Evolutionary conservation across 2,888 invertebrate species (phyloP), one percentile per base, ranked within the genome.

Genomic region (Venusia cambrica): DNA sequence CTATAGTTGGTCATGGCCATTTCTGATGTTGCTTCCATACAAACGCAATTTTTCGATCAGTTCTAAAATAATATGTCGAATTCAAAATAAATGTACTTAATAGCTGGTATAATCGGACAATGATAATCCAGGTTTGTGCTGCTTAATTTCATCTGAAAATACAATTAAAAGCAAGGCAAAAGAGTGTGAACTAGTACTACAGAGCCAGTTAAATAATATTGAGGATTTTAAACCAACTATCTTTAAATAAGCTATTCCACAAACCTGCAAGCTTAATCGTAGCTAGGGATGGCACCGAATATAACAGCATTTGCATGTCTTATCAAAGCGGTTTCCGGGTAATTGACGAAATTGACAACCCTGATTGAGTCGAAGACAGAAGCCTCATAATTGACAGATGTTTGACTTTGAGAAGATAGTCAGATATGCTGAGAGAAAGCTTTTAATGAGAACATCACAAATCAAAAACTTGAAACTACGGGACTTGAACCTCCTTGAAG

Each of bases 261-360:
- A 20, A 60, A 60, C 57, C 65, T 62, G 57, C 56, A 55, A 59
- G 61, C 57, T 62, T 60, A 67, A 69, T 71, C 56, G 64, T 56
- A 56, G 60, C 50, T 51, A 59, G 60, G 59, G 64, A 40, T 66
- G 63, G 64, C 54, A 52, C 58, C 44, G 54, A 42, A 43, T 47
- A 57, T 74, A 77, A 78, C 73, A 60, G 62, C 48, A 77, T 78
- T 67, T 78, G 59, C 76, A 78, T 78, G 68, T 74, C 75, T 77
- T 78, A 79, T 76, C 76, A 78, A 77, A 78, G 75, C 62, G 56
- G 68, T 64, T 68, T 65, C 63, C 48, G 49, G 45, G 58, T 67
- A 71, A 71, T 64, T 62, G 73, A 62, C 57, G 48, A 67, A 70
- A 73, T 75, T 67, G 74, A 70, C 69, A 67, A 51, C 62, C 61